phyloP scores from a whole-genome alignment of 1,140 invertebrate genomes.

The Pseudoatta argentina region DNA sequence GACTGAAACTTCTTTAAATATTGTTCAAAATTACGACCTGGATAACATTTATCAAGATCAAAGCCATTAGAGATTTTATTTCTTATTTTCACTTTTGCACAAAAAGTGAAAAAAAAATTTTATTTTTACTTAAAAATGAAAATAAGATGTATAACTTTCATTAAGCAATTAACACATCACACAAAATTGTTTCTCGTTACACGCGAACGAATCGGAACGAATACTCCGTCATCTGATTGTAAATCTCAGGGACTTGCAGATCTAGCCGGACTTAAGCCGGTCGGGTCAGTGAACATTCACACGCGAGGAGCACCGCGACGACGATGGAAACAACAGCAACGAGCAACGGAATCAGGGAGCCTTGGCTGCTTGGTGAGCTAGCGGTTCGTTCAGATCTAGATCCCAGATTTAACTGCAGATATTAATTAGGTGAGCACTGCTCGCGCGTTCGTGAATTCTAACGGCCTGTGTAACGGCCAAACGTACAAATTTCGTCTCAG shows the following conservation, averaged over 20 bases:
- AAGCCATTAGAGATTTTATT: too few species aligned
- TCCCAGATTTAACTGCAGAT: conserved; percentile 81
- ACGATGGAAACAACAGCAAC: conserved; percentile 65
- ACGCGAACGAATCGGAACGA: not conserved
- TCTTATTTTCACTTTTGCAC: too few species aligned
- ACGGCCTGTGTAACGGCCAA: conserved; percentile 67
- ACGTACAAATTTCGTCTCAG: conserved; percentile 48
- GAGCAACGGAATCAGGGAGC: conserved; percentile 81
- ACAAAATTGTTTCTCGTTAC: not conserved
- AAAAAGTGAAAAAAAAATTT: too few species aligned
- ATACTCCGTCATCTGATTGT: not conserved
- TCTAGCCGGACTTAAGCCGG: conserved; percentile 66
- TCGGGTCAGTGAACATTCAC: conserved; percentile 77
- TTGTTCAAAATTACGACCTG: too few species aligned
- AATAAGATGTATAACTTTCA: not conserved
- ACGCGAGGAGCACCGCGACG: conserved; percentile 67
- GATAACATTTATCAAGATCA: too few species aligned
- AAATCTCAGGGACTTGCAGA: conserved; percentile 3
- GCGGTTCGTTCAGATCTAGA: conserved; percentile 83
- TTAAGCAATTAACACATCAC: not conserved
- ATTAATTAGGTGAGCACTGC: conserved; percentile 79
- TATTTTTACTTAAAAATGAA: too few species aligned
- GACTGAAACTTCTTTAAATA: too few species aligned
- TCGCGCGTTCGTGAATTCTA: conserved; percentile 69
- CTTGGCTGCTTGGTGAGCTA: conserved; percentile 76